Base-by-base conservation (phyloP, 2,113 vertebrate genomes). In the Channa argus region DNA sequence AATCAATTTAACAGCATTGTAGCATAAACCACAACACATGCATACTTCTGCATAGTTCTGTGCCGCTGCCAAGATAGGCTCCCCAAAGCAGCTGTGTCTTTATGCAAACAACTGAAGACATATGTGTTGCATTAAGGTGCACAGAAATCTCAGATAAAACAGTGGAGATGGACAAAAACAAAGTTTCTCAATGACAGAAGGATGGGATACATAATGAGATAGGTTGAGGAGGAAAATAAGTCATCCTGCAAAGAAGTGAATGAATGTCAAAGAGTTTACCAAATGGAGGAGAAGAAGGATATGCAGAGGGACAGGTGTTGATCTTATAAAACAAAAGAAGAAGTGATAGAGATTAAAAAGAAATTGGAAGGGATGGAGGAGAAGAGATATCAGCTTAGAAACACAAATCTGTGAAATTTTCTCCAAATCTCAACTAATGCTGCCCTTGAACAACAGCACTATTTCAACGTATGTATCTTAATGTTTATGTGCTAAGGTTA, bases 21-120 rank as follows among this genome's bases (percentile, higher is more conserved):
- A 58, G 56, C 46, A 45, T 47, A 83, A 55, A 80, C 51, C 54
- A 72, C 55, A 75, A 62, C 55, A 65, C 24, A 6, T 4, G 33
- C 33, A 37, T 50, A 43, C 71, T 14, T 79, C 67, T 68, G 45
- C 68, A 65, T 52, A 14, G 46, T 63, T 43, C 12, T 6, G 59
- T n/a, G 50, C 55, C 44, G 14, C 36, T 80, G 72, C 55, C 79
- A 85, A 47, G 24, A 52, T 13, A 33, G 39, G 9, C 45, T 69
- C 49, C 5, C 8, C 53, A 24, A 14, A 60, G 65, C 74, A 46
- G 64, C 64, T 67, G 71, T 45, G n/a, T 49, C 47, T 58, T 14
- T 14, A 36, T 61, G 43, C 50, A 44, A 54, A 3, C 51, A 56
- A 67, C 36, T 56, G 46, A 64, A 71, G 12, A 58, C 37, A 46